These are phyloP conservation scores for Eira barbara DNA, from an alignment of 2,113 vertebrate species.

Conservation along the genomic window DNA sequence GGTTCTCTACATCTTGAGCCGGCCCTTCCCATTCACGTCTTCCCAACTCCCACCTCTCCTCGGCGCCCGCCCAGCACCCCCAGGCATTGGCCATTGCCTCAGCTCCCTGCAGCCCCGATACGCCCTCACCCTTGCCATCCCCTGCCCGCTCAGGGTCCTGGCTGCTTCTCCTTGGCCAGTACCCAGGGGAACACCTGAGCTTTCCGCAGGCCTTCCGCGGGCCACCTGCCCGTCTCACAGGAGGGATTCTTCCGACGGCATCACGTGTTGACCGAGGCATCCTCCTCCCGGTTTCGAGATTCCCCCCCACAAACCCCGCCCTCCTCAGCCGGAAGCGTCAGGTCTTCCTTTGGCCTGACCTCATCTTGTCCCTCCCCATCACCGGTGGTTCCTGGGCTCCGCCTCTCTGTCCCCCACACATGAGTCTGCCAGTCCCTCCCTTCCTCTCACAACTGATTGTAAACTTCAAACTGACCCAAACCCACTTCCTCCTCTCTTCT, in stretches of 20 bases:
- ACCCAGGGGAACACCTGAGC: not conserved
- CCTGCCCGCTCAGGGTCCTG: not conserved
- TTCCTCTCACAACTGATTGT: not conserved
- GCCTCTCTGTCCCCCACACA: not conserved
- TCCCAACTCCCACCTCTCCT: not conserved
- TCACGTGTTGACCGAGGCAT: slow-evolving; percentile 11
- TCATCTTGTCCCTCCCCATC: not conserved
- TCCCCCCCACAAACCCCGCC: not conserved
- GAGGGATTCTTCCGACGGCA: not conserved
- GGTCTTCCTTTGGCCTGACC: not conserved
- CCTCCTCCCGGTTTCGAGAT: slow-evolving; percentile 32
- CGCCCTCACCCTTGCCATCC: not conserved
- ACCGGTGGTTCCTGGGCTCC: not conserved
- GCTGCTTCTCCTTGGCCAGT: not conserved
- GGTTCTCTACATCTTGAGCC: not conserved
- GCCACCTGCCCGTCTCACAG: not conserved
- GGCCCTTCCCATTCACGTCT: not conserved
- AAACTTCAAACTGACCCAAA: not conserved
- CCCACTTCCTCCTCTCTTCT: not conserved
- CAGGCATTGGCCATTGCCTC: accelerated
- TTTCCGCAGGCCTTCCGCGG: not conserved
- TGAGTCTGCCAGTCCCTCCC: not conserved
- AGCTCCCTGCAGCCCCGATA: not conserved
- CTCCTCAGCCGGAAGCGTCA: not conserved
- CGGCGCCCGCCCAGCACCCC: not conserved